phyloP scores from a whole-genome alignment of 1,140 invertebrate species.

The Centruroides vittatus region DNA sequence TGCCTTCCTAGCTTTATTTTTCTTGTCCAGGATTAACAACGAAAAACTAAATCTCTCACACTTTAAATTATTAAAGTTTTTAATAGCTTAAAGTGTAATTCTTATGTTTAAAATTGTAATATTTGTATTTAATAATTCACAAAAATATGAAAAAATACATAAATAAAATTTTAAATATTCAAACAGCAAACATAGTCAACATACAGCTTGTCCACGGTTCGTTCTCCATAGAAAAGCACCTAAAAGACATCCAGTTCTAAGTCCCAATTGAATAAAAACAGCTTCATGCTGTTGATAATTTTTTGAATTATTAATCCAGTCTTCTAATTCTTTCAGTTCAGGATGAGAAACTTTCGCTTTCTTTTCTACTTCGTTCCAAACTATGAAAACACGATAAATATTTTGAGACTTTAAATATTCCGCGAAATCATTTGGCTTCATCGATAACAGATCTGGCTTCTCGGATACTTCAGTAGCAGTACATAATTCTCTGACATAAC shows the following conservation, averaged over 20 bases:
- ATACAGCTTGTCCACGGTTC: constrained; percentile 22
- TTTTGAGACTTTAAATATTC: constrained; percentile 8
- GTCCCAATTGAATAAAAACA: constrained; percentile 17
- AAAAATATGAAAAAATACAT: too few species aligned
- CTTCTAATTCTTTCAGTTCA: constrained; percentile 11
- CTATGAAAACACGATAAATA: constrained; percentile 8
- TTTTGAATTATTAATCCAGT: constrained; percentile 6
- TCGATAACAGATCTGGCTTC: constrained; percentile 1
- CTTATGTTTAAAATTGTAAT: too few species aligned
- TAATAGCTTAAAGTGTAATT: too few species aligned
- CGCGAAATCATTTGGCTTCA: constrained; percentile 1
- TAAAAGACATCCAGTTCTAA: constrained; percentile 14
- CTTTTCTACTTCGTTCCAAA: constrained; percentile 3
- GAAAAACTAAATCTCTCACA: too few species aligned
- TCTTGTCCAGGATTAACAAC: too few species aligned
- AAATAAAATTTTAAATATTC: too few species aligned
- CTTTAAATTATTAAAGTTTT: too few species aligned
- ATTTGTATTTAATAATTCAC: too few species aligned
- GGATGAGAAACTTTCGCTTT: constrained; percentile 10
- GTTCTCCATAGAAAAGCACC: constrained; percentile 20
- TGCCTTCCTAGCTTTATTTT: too few species aligned
- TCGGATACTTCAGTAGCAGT: background rate
- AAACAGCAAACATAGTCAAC: background rate
- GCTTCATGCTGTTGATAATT: constrained; percentile 19
- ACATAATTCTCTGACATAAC: background rate